Evolutionary conservation across 2,113 vertebrate species (phyloP), one percentile per base, ranked within the genome.

Genomic region (Cynopterus brachyotis): DNA sequence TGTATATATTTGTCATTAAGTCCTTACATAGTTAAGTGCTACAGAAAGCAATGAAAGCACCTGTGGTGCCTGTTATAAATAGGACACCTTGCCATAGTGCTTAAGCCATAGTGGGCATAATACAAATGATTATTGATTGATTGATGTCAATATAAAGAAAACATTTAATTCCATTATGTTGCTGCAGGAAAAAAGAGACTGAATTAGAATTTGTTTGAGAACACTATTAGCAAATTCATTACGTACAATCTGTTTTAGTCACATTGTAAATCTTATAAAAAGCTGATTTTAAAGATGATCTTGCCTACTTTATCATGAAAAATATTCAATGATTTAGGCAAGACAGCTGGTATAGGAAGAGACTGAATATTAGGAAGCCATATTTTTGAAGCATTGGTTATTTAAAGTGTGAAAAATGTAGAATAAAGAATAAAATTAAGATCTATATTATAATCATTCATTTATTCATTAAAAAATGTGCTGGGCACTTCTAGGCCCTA

Each of bases 91-190:
- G 35, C 37, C 42, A 9, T 19, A 53, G 22, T 73, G 6, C 15
- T 62, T 78, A 82, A 95, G 6, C 17, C 69, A 93, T 45, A 69
- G 67, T 81, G 47, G 37, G 24, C 47, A 76, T 70, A 79, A 62
- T 88, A 81, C 50, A 94, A 89, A 88, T 83, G 40, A 17, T 83
- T 76, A 81, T 94, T 88, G 91, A 94, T 84, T 95, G 87, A 83
- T 59, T 45, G 60, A 37, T 84, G 66, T 72, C 15, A 88, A 82
- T 90, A 20, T 20, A 69, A 92, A 92, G 32, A 37, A 91, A 87
- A 88, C 10, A 60, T 96, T 75, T 80, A 70, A 53, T 67, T 72
- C 26, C 60, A 16, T 88, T 78, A 81, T 40, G 20, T 72, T 96
- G 75, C n/a, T 90, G 32, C 37, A 76, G 26, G 9, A 67, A 55